Base-by-base conservation (phyloP, 2,113 vertebrate species). In the Lepisosteus osseus region DNA sequence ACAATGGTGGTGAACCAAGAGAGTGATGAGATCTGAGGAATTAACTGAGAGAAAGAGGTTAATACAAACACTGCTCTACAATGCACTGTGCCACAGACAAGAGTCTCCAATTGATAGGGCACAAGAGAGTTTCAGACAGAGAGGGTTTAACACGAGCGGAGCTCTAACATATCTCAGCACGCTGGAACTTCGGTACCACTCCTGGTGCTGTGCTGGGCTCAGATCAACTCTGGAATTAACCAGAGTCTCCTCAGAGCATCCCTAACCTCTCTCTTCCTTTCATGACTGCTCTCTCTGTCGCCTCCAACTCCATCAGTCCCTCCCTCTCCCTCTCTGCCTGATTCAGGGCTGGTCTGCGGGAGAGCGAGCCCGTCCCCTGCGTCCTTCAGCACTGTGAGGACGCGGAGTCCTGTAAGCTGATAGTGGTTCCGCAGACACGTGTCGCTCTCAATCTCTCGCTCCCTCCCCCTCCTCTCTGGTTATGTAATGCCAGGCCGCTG, bases 1-100 rank as follows among this genome's bases (percentile, higher is more conserved):
- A 98, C 96, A 0, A 98, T 98, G 90, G 96, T 98, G 81, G 96
- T 98, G 93, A 97, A 98, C 95, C 96, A 98, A 75, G 96, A 96
- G 47, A 98, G 89, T 0, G 96, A 98, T 4, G 95, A 98, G 79
- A 98, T 96, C 90, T 98, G 96, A 8, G 96, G 96, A 85, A 98
- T 98, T 91, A 98, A 83, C 96, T 98, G 77, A 68, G n/a, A 73
- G 9, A 8, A 17, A 47, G 41, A 62, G 54, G 47, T 51, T 51
- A 71, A 47, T 44, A 54, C 17, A 57, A 55, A 55, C 40, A 14
- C 17, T 45, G 41, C 41, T 57, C 59, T 59, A 59, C 63, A 59
- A 54, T 67, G 42, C 56, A 61, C 41, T 63, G 44, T 68, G 45
- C 47, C 65, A 17, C 7, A 68, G 57, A 6, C 7, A 65, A 57